Evolutionary conservation across 2,888 invertebrate genomes (phyloP), one percentile per base, ranked within the genome.

Genomic region (Archaeoteleia sp.): DNA sequence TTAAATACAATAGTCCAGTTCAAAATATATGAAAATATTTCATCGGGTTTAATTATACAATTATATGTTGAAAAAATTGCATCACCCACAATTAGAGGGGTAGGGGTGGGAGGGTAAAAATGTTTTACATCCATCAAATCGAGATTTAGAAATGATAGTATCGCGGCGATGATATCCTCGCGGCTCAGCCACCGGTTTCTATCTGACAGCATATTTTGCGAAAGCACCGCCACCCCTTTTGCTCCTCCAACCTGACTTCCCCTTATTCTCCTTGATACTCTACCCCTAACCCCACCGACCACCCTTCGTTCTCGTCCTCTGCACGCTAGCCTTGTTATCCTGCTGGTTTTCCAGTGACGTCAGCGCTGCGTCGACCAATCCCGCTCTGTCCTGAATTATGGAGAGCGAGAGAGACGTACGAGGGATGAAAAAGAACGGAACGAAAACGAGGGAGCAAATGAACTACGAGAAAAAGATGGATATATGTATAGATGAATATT

Each of bases 121-220:
- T 30, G 30, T 30, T 30, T 30, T 6, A 10, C 9, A 30, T 10
- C 30, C 30, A 30, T 30, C 10, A 30, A 10, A 20, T 5, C 39
- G 39, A 20, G 39, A 25, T 42, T 60, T 60, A 34, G 61, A 40
- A 55, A 29, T 43, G 34, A n/a, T 51, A 55, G 35, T 20, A 30
- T 43, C 32, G 23, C 13, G 15, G 23, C 54, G 27, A 65, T 53
- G 62, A 61, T 72, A 76, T 78, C 78, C 77, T 75, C 67, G 74
- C 66, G 53, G 75, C 72, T 77, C 72, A 74, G 72, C 58, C 67
- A 76, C 74, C 74, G 71, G 76, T 73, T 73, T 78, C 78, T 74
- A 78, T 80, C 78, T 78, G 80, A 74, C 78, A 76, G 75, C 68
- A 73, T 78, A 82, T 81, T 82, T 82, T 76, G 72, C 73, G 70